Base-by-base conservation (phyloP, 2,797 vertebrate genomes). In the Menidia menidia region DNA sequence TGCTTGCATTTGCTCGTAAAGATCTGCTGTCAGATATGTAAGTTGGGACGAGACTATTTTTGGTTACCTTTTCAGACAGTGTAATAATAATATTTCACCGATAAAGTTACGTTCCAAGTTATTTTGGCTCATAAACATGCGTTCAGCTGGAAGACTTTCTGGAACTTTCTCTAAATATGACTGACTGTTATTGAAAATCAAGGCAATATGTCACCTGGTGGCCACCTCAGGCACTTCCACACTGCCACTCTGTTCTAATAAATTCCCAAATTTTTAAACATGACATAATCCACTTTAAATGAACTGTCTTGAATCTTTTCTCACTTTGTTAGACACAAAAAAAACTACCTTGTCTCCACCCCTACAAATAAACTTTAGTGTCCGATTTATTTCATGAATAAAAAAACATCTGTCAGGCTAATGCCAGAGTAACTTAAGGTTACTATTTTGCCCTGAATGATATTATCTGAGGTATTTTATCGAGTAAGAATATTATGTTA, bases 101-200 rank as follows among this genome's bases (percentile, higher is more conserved):
- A 39, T 52, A 43, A 35, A 41, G 16, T 42, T 10, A 10, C 39
- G 19, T 14, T 14, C 32, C 10, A 5, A 12, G 14, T 43, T 3
- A 12, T 18, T 42, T 11, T 13, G 6, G 3, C 6, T 54, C 1
- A 7, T 6, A 25, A 61, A 31, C 25, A 11, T 6, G 12, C 41
- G 19, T 60, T 41, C 8, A 52, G 4, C 58, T 63, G 6, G 2
- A 7, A 68, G 67, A 43, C 13, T 71, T 82, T 65, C 75, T 70
- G 8, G 82, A 81, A 80, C 60, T 84, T 87, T 88, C 68, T 65
- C 1, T 8, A 30, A 1, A 35, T 54, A 1, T 32, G 56, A 67
- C 39, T 4, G 4, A 11, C 30, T 25, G 33, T 0, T 56, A 62
- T 54, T 18, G 30, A 8, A 15, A 33, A 68, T 70, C 64, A 39